These are phyloP conservation scores for Anas platyrhynchos DNA, from an alignment of 2,113 vertebrate species.

Conservation along the genomic window DNA sequence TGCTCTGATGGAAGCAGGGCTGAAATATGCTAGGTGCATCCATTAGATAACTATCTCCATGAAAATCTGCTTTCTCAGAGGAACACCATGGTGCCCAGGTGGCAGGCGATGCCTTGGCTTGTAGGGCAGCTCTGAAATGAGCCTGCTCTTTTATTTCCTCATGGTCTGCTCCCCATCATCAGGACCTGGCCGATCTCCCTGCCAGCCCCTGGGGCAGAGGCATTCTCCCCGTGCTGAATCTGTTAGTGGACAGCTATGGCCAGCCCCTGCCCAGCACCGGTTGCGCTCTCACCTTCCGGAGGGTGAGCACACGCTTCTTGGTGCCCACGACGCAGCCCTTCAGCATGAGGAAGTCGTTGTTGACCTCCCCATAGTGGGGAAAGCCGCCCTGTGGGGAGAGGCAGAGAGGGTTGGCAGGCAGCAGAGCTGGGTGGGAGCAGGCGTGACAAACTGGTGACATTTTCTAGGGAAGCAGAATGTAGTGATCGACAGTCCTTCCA, in stretches of 20 bases:
- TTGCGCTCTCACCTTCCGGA: constrained; percentile 78
- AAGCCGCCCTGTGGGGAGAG: constrained; percentile 79
- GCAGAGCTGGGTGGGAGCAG: background rate
- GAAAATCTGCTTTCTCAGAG: background rate
- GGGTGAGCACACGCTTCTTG: constrained; percentile 82
- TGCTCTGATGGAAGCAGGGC: background rate
- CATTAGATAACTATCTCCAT: background rate
- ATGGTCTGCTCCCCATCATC: background rate
- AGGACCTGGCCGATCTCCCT: fast-evolving
- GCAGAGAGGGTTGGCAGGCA: background rate
- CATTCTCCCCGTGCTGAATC: fast-evolving
- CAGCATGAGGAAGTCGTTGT: constrained; percentile 84
- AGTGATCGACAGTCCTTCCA: background rate
- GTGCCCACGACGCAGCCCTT: constrained; percentile 85
- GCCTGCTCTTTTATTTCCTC: background rate
- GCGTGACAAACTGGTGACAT: background rate
- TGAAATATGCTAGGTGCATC: background rate
- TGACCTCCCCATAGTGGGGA: constrained; percentile 83
- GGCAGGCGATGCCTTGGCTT: background rate
- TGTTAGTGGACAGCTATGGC: background rate
- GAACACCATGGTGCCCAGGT: background rate
- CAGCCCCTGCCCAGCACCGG: fast-evolving
- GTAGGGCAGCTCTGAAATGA: background rate
- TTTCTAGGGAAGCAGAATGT: background rate
- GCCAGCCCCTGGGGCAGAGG: background rate